Evolutionary conservation across 2,797 vertebrate genomes (phyloP).

Genomic region (Channallabes apus): DNA sequence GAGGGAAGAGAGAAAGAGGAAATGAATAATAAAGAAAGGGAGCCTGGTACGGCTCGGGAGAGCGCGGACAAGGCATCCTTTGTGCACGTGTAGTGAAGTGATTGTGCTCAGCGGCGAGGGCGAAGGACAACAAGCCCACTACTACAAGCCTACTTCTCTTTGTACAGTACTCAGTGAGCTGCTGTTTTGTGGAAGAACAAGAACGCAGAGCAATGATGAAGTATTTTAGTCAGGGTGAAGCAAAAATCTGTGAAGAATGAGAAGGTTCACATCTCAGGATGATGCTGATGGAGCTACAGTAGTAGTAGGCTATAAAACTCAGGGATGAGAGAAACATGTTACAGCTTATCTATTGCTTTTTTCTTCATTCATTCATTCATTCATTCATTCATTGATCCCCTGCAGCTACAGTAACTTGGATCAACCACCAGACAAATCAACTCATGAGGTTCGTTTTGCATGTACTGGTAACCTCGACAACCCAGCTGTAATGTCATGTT

Average conservation of each 20-base stretch:
- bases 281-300: neutral
- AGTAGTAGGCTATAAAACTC: neutral
- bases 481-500: too few species aligned
- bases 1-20: slow-evolving; percentile 12
- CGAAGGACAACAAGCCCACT: slow-evolving; percentile 43
- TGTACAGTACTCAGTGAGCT: slow-evolving; percentile 7
- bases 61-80: slow-evolving; percentile 42
- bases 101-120: slow-evolving; percentile 37
- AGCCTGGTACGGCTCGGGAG: slow-evolving; percentile 41
- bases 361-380: neutral
- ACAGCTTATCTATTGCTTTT: neutral
- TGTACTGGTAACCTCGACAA: too few species aligned
- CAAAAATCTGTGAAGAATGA: neutral
- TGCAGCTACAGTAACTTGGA: neutral
- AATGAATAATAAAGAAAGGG: slow-evolving; percentile 15
- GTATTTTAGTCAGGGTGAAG: too few species aligned
- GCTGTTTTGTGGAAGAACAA: neutral
- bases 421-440: neutral
- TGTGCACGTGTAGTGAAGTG: slow-evolving; percentile 40
- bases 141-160: slow-evolving; percentile 6
- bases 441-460: too few species aligned
- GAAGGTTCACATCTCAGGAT: neutral
- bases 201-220: neutral
- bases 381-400: neutral
- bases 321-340: neutral